phyloP scores from a whole-genome alignment of 2,797 vertebrate genomes.

The Champsocephalus gunnari region DNA sequence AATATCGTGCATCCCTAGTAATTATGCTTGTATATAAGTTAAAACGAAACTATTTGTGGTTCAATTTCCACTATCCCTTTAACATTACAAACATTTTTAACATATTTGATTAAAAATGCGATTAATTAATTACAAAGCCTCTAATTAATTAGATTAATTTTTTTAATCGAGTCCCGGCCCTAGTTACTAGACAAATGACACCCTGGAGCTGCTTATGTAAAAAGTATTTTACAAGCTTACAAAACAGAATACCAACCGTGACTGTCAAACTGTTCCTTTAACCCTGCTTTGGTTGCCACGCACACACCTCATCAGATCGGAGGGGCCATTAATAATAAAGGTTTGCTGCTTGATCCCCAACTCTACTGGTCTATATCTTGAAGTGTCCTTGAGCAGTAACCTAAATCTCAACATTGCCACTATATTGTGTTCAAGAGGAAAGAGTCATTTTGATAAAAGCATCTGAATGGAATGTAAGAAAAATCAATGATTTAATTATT shows the following conservation, averaged over 20 bases:
- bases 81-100: too few relatives aligned
- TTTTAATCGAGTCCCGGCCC: too few relatives aligned
- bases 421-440: neutral
- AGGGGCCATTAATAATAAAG: conserved; percentile 35
- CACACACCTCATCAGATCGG: conserved; percentile 4
- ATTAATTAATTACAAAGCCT: too few relatives aligned
- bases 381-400: conserved; percentile 39
- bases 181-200: neutral
- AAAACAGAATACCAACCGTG: neutral
- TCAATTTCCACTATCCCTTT: too few relatives aligned
- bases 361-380: conserved; percentile 14
- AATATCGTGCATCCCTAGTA: too few relatives aligned
- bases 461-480: neutral
- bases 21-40: too few relatives aligned
- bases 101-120: too few relatives aligned
- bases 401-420: conserved; percentile 4
- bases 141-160: too few relatives aligned
- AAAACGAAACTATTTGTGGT: too few relatives aligned
- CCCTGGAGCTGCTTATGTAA: neutral
- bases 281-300: neutral
- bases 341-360: conserved; percentile 19
- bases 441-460: neutral
- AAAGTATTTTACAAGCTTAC: neutral
- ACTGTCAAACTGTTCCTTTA: conserved; percentile 7
- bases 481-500: conserved; percentile 14